Evolutionary conservation across 2,888 invertebrate genomes (phyloP).

Genomic region (Dicroscelio sp.): DNA sequence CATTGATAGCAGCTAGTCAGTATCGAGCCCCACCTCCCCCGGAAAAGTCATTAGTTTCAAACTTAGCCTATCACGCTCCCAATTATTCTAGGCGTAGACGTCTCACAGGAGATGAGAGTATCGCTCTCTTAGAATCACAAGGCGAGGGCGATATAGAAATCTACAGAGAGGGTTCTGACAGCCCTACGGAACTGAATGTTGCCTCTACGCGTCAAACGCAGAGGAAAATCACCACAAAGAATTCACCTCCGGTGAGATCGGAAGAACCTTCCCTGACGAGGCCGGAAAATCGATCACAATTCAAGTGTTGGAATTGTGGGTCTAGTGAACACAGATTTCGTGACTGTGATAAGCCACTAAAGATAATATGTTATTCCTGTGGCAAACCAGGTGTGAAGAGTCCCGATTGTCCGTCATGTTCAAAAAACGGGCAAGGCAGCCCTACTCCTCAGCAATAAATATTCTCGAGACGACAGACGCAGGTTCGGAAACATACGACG

Average conservation of each 20-base stretch:
- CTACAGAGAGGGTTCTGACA: too few relatives aligned
- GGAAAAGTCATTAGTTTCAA: neutral
- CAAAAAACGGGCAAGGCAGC: constrained; percentile 1
- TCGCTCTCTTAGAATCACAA: too few relatives aligned
- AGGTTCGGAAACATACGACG: neutral
- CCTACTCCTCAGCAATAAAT: neutral
- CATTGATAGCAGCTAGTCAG: neutral
- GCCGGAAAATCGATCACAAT: too few relatives aligned
- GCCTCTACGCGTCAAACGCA: too few relatives aligned
- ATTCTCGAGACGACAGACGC: too few relatives aligned
- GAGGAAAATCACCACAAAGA: too few relatives aligned
- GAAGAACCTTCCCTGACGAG: too few relatives aligned
- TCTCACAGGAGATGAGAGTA: neutral
- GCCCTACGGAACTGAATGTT: too few relatives aligned
- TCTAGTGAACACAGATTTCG: neutral
- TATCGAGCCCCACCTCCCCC: neutral
- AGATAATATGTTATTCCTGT: constrained; percentile 28
- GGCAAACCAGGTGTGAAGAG: neutral
- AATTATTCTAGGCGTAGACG: too few relatives aligned
- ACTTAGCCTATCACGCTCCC: neutral
- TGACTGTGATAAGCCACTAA: neutral
- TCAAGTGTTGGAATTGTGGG: constrained; percentile 42
- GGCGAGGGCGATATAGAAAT: too few relatives aligned
- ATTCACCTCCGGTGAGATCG: too few relatives aligned
- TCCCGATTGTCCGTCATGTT: neutral